Evolutionary conservation across 2,113 vertebrate genomes (phyloP).

Genomic region (Paradoxurus hermaphroditus): DNA sequence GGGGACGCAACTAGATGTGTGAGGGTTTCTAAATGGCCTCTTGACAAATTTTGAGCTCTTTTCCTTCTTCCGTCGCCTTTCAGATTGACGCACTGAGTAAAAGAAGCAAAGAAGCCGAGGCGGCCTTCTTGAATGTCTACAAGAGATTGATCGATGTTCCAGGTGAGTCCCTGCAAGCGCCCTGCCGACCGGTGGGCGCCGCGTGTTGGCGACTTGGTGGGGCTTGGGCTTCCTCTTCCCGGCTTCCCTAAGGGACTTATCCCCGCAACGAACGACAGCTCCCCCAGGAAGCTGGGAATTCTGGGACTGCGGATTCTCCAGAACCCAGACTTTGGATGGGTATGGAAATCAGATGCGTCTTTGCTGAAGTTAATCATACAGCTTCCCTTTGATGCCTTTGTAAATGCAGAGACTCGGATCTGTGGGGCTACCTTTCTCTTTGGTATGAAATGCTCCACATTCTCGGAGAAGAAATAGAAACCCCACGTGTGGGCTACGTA

Average conservation of each 20-base stretch:
- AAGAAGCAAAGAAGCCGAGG: slow-evolving; percentile 99
- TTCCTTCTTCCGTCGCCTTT: slow-evolving; percentile 50
- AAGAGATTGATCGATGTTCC: slow-evolving; percentile 99
- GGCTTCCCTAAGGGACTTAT: not conserved
- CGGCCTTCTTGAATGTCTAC: slow-evolving; percentile 98
- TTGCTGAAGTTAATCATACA: not conserved
- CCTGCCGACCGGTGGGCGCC: not conserved
- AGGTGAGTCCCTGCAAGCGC: slow-evolving; percentile 84
- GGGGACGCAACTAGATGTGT: not conserved
- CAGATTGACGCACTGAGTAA: slow-evolving; percentile 98
- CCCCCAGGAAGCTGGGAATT: not conserved
- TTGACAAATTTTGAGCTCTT: slow-evolving; percentile 55
- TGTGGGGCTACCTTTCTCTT: not conserved
- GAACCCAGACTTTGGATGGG: not conserved
- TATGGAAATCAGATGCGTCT: not conserved
- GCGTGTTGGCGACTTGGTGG: not conserved
- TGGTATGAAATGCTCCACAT: not conserved
- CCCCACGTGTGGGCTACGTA: not conserved
- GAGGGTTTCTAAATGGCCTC: slow-evolving; percentile 22
- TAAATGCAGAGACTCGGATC: not conserved
- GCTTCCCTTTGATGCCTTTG: not conserved
- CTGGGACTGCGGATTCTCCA: not conserved
- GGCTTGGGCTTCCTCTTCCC: not conserved
- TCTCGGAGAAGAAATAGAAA: not conserved
- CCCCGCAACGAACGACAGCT: not conserved